Evolutionary conservation across 2,113 vertebrate genomes (phyloP), one percentile per base, ranked within the genome.

Genomic region (Anas platyrhynchos): DNA sequence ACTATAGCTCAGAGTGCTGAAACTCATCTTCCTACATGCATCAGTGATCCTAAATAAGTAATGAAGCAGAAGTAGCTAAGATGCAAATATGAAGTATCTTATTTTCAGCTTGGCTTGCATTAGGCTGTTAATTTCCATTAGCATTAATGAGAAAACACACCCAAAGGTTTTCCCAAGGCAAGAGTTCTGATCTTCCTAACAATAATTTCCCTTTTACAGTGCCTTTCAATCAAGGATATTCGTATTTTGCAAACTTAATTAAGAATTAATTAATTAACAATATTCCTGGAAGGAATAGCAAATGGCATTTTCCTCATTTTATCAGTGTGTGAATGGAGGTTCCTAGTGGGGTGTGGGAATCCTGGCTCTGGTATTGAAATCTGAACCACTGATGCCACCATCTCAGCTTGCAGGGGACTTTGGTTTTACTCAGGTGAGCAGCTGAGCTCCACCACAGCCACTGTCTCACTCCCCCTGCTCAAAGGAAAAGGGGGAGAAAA

Each of bases 191-290:
- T 93, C 58, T 69, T 94, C n/a, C 66, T 75, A 95, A 92, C 48
- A 89, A 86, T 75, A 61, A 94, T 92, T 96, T 92, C 29, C 59
- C 34, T 88, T 92, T 81, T 90, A 86, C 61, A 65, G 34, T 82
- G 73, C 36, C 83, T 92, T 96, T 90, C 86, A 81, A 58, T 95
- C 61, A 82, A 93, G 38, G 31, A 43, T 90, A 90, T 94, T 94
- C 96, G 83, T 96, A 65, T 95, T 97, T 95, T 93, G 48, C 83
- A 95, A 96, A 93, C 83, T 96, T 93, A 94, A 96, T 97, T 96
- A 93, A 94, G 88, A 96, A 80, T 91, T 95, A 91, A 90, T 96
- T 91, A 72, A 94, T 95, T 91, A 91, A 61, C 76, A 68, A 2
- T 71, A 81, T 81, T 62, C 72, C 88, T 82, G 83, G 69, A 86